Evolutionary conservation across 2,888 invertebrate species (phyloP).

Genomic region (Lamellibrachia columna): DNA sequence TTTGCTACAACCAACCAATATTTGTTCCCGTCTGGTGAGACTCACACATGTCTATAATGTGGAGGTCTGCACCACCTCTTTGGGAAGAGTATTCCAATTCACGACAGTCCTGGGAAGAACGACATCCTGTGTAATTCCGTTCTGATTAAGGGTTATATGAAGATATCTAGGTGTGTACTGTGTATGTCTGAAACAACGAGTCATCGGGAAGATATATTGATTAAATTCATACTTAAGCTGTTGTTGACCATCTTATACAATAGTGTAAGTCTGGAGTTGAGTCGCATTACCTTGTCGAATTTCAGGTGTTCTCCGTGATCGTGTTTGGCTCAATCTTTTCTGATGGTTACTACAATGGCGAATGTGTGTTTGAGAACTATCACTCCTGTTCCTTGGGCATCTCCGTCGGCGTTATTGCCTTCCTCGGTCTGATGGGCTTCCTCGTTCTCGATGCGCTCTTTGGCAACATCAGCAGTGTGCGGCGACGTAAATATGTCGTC

Average conservation of each 20-base stretch:
- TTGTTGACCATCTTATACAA: background rate
- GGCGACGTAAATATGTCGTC: slow-evolving; percentile 94
- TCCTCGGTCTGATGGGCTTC: slow-evolving; percentile 82
- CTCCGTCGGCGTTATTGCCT: slow-evolving; percentile 87
- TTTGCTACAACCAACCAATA: no score
- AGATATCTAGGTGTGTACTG: no score
- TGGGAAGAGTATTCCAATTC: no score
- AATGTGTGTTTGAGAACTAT: slow-evolving; percentile 71
- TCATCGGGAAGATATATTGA: background rate
- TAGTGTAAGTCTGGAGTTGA: background rate
- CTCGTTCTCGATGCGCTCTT: slow-evolving; percentile 89
- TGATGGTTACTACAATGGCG: slow-evolving; percentile 91
- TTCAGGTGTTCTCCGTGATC: slow-evolving; percentile 92
- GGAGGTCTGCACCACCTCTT: no score
- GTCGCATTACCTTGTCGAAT: slow-evolving; percentile 44
- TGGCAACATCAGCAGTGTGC: slow-evolving; percentile 93
- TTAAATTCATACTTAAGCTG: background rate
- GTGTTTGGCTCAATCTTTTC: slow-evolving; percentile 90
- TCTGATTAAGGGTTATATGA: no score
- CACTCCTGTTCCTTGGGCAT: slow-evolving; percentile 77
- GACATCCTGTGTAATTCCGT: no score
- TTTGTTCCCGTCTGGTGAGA: no score
- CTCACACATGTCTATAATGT: no score
- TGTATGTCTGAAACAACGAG: no score
- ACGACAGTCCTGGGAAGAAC: no score